phyloP scores from a whole-genome alignment of 2,113 vertebrate species.

The Tauraco erythrolophus region DNA sequence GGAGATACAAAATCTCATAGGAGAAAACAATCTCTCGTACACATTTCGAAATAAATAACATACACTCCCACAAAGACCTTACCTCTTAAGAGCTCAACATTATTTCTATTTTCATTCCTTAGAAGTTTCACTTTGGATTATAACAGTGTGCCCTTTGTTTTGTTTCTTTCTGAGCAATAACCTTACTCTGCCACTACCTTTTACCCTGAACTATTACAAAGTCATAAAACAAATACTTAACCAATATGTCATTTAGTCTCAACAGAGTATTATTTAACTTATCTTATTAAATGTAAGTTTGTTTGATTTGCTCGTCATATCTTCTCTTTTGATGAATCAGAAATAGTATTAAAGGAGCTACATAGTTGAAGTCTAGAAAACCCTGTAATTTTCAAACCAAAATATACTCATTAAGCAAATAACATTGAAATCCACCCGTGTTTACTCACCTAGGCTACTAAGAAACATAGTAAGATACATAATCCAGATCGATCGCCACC shows the following conservation, averaged over 20 bases:
- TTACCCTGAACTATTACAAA: background rate
- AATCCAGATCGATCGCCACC: conserved; percentile 93
- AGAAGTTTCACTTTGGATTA: background rate
- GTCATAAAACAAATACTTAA: background rate
- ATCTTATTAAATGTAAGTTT: background rate
- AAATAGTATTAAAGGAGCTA: background rate
- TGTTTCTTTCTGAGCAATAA: background rate
- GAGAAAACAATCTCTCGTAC: background rate
- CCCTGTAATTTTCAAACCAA: background rate
- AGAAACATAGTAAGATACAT: conserved; percentile 99
- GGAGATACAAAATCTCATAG: background rate
- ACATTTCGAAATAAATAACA: background rate
- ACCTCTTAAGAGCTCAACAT: background rate
- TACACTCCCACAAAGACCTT: background rate
- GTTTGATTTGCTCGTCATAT: background rate
- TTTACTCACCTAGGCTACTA: conserved; percentile 92
- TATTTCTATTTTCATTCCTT: background rate
- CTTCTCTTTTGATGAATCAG: background rate
- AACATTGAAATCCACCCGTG: background rate
- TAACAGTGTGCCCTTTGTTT: background rate
- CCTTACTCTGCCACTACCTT: background rate
- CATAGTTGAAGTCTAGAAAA: background rate
- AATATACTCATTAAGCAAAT: background rate
- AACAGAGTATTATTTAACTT: background rate
- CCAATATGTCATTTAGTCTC: background rate